These are phyloP conservation scores for Chrysolina americana DNA, from an alignment of 2,888 invertebrate species.

Conservation along the genomic window DNA sequence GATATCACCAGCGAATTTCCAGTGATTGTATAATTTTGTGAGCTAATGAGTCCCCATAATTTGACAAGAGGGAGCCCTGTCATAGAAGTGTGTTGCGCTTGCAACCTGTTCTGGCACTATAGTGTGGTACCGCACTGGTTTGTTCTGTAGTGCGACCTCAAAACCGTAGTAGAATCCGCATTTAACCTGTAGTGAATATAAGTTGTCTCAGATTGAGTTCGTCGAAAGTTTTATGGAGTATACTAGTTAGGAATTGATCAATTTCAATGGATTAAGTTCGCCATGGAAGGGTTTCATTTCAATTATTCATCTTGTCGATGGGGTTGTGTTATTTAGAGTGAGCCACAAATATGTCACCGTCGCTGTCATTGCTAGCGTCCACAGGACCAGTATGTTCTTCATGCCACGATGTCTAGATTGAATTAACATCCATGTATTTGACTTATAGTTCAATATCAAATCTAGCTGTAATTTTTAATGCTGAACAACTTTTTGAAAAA, in stretches of 20 bases:
- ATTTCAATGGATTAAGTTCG: background rate
- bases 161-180: slow-evolving; percentile 47
- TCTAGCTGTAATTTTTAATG: too few relatives aligned
- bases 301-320: background rate
- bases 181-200: slow-evolving; percentile 46
- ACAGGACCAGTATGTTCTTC: too few relatives aligned
- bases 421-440: too few relatives aligned
- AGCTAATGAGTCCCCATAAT: slow-evolving; percentile 4
- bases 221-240: background rate
- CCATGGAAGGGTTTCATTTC: too few relatives aligned
- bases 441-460: too few relatives aligned
- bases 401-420: too few relatives aligned
- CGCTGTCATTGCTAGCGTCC: too few relatives aligned
- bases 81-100: slow-evolving; percentile 58
- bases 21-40: background rate
- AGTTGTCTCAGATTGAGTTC: slow-evolving; percentile 27
- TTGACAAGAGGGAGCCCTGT: slow-evolving; percentile 47
- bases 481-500: too few relatives aligned
- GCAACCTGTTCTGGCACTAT: slow-evolving; percentile 60
- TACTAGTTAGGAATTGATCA: background rate
- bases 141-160: slow-evolving; percentile 55
- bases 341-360: background rate
- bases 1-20: background rate
- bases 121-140: slow-evolving; percentile 61
- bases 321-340: background rate